Evolutionary conservation across 2,113 vertebrate species (phyloP), one percentile per base, ranked within the genome.

Genomic region (Albula glossodonta): DNA sequence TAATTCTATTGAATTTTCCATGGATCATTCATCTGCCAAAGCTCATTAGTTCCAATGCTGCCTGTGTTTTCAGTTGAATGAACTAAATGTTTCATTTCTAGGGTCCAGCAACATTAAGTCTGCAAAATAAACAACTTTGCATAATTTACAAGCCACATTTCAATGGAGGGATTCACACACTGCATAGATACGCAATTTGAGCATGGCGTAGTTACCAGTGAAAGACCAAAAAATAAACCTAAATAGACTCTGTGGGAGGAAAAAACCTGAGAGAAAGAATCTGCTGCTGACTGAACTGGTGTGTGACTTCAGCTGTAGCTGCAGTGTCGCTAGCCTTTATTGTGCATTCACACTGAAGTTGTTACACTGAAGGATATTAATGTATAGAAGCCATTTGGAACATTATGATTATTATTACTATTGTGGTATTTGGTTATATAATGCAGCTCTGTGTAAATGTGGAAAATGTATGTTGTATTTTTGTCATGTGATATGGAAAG

Each of bases 1-100:
- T 57, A 60, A 66, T 81, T 52, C 48, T 41, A 70, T 81, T 81
- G 31, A 25, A 19, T 86, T 79, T 79, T 80, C 79, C 82, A 83
- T 2, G 49, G 48, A 51, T 4, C n/a, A 63, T 70, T 83, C 50
- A 51, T 31, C 82, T 83, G 60, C 56, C 84, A 25, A 50, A 63
- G 51, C 56, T 79, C n/a, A 48, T 83, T 83, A 79, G 57, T 12
- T 56, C 41, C 79, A 60, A n/a, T 22, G 51, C 31, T 48, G 1
- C 66, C 49, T 84, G 83, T 84, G 80, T 57, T 60, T 77, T 51
- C 48, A 83, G 41, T 25, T 53, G 50, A 53, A 22, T 84, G 78
- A 85, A 63, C 84, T 80, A 74, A 51, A 66, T 74, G 25, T 52
- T 63, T 85, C 25, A 66, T 51, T 60, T 2, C 41, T 3, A 4